Evolutionary conservation across 2,113 vertebrate species (phyloP), one percentile per base, ranked within the genome.

Genomic region (Pseudorasbora parva): DNA sequence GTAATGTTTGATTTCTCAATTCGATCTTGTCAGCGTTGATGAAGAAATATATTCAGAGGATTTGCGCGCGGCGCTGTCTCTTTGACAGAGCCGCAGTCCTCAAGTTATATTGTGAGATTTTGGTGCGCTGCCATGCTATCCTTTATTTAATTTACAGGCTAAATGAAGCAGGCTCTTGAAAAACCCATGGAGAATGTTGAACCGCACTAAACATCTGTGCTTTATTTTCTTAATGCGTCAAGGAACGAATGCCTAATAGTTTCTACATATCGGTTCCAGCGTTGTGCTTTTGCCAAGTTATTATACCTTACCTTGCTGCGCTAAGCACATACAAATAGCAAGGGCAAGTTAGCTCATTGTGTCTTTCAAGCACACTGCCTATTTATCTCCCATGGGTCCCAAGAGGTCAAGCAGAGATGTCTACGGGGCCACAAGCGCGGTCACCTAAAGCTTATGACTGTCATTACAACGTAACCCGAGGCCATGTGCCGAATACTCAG

Each of bases 381-480:
- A 37, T 78, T 76, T 71, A 76, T 78, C 54, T 82, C 73, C 51
- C 79, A 81, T 23, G 30, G 64, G 43, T 33, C 83, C 66, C n/a
- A 2, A 56, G 62, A 45, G 69, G 75, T 89, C 91, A 90, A 91
- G 91, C 62, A 11, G 82, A 84, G 49, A 81, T 37, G 85, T 21
- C 17, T 82, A 41, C 88, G 91, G 85, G 83, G 23, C 71, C 25
- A 30, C 59, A 83, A 64, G 47, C 83, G 27, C 21, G 77, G 37
- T 82, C 88, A 75, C 69, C 37, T 86, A 78, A 86, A 41, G 85
- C 66, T 21, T 77, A 78, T 76, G 37, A 25, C 89, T 91, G 92
- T 92, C 62, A 82, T 89, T 89, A 91, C 68, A 89, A 90, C 64
- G 76, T 88, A 84, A 59, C 76, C 41, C 27, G 51, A 33, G 87